These are phyloP conservation scores for Aspidoscelis tigris DNA, from an alignment of 2,113 vertebrate genomes.

Conservation along the genomic window DNA sequence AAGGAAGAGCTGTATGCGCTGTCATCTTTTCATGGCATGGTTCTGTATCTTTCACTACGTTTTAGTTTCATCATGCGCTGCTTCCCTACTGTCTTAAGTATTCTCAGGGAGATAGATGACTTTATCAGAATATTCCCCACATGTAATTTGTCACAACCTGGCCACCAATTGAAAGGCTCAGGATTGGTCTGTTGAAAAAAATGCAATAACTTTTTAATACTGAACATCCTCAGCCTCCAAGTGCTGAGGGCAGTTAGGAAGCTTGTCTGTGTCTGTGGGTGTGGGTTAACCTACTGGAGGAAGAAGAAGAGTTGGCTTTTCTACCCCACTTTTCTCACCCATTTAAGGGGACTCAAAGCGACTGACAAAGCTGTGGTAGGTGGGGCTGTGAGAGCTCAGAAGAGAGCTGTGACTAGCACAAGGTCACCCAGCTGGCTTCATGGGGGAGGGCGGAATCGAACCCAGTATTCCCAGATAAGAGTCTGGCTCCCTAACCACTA, in stretches of 20 bases:
- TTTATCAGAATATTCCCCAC: conserved; percentile 63
- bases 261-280: neutral
- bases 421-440: no score
- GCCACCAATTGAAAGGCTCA: conserved; percentile 46
- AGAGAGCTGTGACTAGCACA: no score
- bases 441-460: no score
- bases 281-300: conserved; percentile 42
- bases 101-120: conserved; percentile 65
- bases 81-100: conserved; percentile 34
- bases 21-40: neutral
- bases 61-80: conserved; percentile 32
- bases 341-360: no score
- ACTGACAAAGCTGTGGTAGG: no score
- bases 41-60: conserved; percentile 28
- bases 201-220: conserved; percentile 62
- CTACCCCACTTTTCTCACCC: no score
- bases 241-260: conserved; percentile 49
- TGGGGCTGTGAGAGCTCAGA: no score
- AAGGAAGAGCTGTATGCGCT: neutral
- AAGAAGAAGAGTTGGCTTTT: no score
- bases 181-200: conserved; percentile 55
- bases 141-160: conserved; percentile 69
- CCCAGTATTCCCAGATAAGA: no score
- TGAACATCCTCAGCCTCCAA: neutral
- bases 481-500: no score